Evolutionary conservation across 2,888 invertebrate species (phyloP).

Genomic region (Tipula confusa): DNA sequence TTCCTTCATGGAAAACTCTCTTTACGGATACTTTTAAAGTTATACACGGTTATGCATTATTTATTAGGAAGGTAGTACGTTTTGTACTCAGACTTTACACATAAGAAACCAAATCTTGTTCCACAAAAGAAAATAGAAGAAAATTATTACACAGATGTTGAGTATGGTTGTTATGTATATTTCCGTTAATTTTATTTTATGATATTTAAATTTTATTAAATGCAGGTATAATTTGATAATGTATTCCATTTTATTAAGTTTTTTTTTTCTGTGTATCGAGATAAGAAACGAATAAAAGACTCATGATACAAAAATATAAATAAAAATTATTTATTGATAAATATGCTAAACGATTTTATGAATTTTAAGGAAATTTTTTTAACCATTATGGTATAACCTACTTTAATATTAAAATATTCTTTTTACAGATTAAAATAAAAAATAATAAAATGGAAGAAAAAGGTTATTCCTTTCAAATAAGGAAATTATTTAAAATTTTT

Average conservation of each 20-base stretch:
- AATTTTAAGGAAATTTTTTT: background rate
- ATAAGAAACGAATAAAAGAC: background rate
- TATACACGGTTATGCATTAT: background rate
- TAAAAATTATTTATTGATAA: slow-evolving; percentile 15
- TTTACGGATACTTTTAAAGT: background rate
- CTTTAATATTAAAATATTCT: slow-evolving; percentile 3
- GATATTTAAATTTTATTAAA: background rate
- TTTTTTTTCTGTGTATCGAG: background rate
- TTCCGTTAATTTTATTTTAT: background rate
- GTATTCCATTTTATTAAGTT: background rate
- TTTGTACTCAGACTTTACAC: background rate
- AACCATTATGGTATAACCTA: background rate
- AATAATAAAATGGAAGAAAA: background rate
- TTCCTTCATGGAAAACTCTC: too few relatives aligned
- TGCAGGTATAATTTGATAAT: slow-evolving; percentile 25
- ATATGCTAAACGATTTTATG: slow-evolving; percentile 3
- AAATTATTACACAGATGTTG: background rate
- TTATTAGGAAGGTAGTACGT: background rate
- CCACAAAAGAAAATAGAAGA: background rate
- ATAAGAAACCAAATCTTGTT: background rate
- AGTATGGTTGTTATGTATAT: background rate
- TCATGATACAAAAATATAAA: background rate
- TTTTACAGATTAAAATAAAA: background rate
- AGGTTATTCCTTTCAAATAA: background rate
- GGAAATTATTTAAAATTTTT: background rate